Evolutionary conservation across 2,888 invertebrate species (phyloP).

Genomic region (Leucophenga maculata): DNA sequence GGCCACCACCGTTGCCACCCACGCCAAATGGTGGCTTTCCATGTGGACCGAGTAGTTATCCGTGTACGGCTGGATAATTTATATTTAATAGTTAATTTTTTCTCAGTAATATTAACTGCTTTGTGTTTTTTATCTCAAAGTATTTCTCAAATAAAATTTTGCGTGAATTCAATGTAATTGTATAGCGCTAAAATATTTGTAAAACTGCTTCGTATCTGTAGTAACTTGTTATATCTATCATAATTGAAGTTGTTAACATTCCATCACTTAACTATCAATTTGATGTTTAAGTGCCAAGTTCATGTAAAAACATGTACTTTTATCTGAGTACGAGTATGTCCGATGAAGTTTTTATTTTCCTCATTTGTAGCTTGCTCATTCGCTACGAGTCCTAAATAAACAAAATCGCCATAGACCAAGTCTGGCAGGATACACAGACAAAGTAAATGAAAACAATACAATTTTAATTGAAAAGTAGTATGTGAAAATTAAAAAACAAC

Average conservation of each 20-base stretch:
- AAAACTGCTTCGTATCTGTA: too few relatives aligned
- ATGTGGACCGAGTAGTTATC: constrained; percentile 26
- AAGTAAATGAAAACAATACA: constrained; percentile 72
- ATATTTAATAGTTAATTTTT: too few relatives aligned
- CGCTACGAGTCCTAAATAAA: constrained; percentile 66
- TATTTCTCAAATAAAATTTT: too few relatives aligned
- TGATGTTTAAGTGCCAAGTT: too few relatives aligned
- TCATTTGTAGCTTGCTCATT: constrained; percentile 30
- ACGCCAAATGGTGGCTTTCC: constrained; percentile 28
- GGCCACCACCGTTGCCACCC: constrained; percentile 33
- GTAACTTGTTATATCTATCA: too few relatives aligned
- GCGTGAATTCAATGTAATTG: too few relatives aligned
- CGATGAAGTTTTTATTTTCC: constrained; percentile 44
- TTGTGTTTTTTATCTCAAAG: too few relatives aligned
- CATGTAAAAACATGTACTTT: not conserved
- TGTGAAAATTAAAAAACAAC: constrained; percentile 33
- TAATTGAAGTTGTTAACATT: constrained; percentile 26
- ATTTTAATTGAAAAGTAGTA: constrained; percentile 71
- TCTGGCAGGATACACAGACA: constrained; percentile 49
- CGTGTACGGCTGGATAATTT: constrained; percentile 45
- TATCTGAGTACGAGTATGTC: constrained; percentile 31
- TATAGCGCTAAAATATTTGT: too few relatives aligned
- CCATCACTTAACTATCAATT: too few relatives aligned
- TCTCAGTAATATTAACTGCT: too few relatives aligned
- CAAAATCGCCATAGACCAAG: constrained; percentile 45